Evolutionary conservation across 2,888 invertebrate genomes (phyloP), one percentile per base, ranked within the genome.

Genomic region (Pyrocoelia pectoralis): DNA sequence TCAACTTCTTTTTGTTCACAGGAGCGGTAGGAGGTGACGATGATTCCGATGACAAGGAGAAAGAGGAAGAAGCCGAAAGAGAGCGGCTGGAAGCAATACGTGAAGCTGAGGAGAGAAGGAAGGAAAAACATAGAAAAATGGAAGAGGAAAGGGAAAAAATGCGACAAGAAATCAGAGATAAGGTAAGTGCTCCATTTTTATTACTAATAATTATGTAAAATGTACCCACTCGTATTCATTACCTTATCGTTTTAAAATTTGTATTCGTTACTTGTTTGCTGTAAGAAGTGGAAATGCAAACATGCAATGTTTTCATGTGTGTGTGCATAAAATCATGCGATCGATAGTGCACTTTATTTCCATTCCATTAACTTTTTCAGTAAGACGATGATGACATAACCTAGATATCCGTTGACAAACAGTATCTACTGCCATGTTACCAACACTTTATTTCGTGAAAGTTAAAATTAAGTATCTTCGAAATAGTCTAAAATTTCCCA

Each of bases 121-220:
- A 98, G 89, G 98, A 98, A 85, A 99, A 99, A 84, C 98, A 99
- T 84, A 91, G 98, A 80, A 98, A 98, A 86, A 97, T 98, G 97
- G 98, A 99, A 84, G 97, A 95, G 80, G 98, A 99, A 83, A 86
- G 99, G 73, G 99, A 99, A 86, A 95, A 95, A 85, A 97, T 99
- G 97, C 89, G 98, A 80, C 97, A 98, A 85, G 97, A 96, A 84
- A 98, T 99, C 83, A 89, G 99, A 84, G 97, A 98, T 85, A 99
- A 99, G 94, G 98, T 98, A 81, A 81, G 86, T 72, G 41, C 18
- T 15, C 15, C 13, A 13, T 56, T 43, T 43, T 46, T 18, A 17
- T 10, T 15, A 17, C 8, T 17, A 50, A 50, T 24, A n/a, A n/a
- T n/a, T n/a, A 50, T 24, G 49, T 8, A 49, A 49, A 24, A 46